Percentiles rank a stretch among this genome's conserved stretches.
Conservation (phyloP, 2,797 vertebrate species). For the Pantherophis alleghaniensis region DNA sequence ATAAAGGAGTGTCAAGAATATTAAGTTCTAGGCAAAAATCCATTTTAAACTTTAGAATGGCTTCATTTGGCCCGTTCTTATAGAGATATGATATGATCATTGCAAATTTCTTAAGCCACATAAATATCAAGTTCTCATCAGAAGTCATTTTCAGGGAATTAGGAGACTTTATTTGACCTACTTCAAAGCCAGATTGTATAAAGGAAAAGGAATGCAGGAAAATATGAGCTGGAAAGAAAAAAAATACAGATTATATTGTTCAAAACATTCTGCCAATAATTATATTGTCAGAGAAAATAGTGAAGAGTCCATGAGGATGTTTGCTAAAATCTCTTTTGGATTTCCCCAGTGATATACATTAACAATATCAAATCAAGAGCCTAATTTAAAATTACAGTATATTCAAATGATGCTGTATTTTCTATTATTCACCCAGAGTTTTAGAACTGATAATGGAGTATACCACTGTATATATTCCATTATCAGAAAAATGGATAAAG, state of each 20-base stretch:
- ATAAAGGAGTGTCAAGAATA: neutral
- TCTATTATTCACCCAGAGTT: neutral
- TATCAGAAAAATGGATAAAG: neutral
- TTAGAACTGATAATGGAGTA: neutral
- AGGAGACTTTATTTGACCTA: neutral
- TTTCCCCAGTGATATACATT: neutral
- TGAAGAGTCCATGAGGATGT: neutral
- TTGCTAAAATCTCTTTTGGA: neutral
- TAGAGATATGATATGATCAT: neutral
- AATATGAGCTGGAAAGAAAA: neutral
- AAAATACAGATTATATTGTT: neutral
- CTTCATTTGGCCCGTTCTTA: neutral
- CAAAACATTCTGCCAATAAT: neutral
- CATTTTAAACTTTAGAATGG: neutral
- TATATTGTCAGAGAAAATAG: constrained; percentile 1
- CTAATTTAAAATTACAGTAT: neutral
- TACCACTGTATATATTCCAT: neutral
- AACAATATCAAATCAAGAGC: neutral
- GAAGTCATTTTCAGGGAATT: neutral
- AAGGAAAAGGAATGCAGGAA: neutral
- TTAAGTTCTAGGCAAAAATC: neutral
- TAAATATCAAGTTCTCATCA: neutral
- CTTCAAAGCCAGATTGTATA: neutral
- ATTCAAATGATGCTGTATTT: neutral
- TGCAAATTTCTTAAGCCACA: neutral